Evolutionary conservation across 2,888 invertebrate species (phyloP), one percentile per base, ranked within the genome.

Genomic region (Saturnia japonica): DNA sequence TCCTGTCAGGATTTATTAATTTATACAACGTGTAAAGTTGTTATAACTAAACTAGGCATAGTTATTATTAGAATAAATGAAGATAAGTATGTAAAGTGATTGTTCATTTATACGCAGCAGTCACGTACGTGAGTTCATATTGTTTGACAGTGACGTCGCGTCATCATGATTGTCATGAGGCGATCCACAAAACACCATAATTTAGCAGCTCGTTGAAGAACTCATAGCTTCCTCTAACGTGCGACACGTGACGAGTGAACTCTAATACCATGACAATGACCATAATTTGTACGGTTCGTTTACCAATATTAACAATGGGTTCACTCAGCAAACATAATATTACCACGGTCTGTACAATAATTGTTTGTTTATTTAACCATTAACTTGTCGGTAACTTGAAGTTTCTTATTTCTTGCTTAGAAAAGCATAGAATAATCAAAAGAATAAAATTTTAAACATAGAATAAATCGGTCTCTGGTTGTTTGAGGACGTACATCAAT

Each of bases 221-320:
- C 42, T 69, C 16, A 51, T 45, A 34, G 19, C 40, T 51, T 69
- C 69, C 51, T 40, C 64, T 69, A 64, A 47, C 12, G 16, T 40
- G 22, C 14, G 22, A 28, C 45, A 45, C 22, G 14, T 57, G 68
- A 25, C 16, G 25, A 57, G 60, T 45, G 64, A 60, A 66, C n/a
- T 69, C 62, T 67, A 14, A 69, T 22, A 68, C 62, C 70, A 68
- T 71, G 74, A 74, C 70, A 74, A 72, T 73, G 74, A 70, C 72
- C 74, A 67, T 71, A 42, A 73, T 70, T 54, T 47, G n/a, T 40
- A 43, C 12, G n/a, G 25, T 28, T 47, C 47, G 28, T 47, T 51
- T 34, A 34, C 11, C 4, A 60, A 60, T 28, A 11, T 60, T 28
- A 60, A 60, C 57, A 60, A 60, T 60, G 57, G 57, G 3, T 28